Conservation (phyloP, 2,888 invertebrate species). For the Automeris io region DNA sequence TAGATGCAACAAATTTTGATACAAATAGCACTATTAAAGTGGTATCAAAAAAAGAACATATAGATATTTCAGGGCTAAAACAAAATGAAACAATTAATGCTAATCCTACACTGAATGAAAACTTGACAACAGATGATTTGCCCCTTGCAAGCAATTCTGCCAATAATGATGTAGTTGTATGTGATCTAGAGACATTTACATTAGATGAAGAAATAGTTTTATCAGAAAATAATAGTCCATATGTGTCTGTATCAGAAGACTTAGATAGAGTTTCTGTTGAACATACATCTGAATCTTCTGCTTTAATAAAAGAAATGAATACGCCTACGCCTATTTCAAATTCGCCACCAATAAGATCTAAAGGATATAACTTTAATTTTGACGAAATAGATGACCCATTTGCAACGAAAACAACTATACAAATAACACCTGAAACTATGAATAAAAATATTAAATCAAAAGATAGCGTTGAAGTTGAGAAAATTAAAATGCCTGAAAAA, state of each 20-base stretch:
- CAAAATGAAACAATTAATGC: too few relatives aligned
- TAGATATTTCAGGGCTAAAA: too few relatives aligned
- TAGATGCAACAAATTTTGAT: background rate
- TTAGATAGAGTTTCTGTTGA: conserved; percentile 17
- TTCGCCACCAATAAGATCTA: conserved; percentile 50
- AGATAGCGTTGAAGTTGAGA: background rate
- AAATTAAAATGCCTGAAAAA: conserved; percentile 16
- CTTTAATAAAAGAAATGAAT: conserved; percentile 21
- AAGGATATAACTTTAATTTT: conserved; percentile 60
- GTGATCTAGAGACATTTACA: background rate
- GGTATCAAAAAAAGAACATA: too few relatives aligned
- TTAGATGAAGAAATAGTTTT: conserved; percentile 37
- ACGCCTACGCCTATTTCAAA: conserved; percentile 24
- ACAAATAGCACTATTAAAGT: too few relatives aligned
- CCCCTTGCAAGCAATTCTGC: background rate
- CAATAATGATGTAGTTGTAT: background rate
- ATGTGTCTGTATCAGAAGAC: conserved; percentile 37
- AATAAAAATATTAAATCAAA: conserved; percentile 13
- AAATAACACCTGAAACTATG: conserved; percentile 39
- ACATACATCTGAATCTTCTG: conserved; percentile 16
- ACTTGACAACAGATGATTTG: background rate
- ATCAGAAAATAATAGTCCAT: conserved; percentile 49
- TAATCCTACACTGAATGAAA: background rate
- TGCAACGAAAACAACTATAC: conserved; percentile 53
- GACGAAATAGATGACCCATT: conserved; percentile 62